Base-by-base conservation (phyloP, 2,888 invertebrate species). In the Phanerotoma sp. region DNA sequence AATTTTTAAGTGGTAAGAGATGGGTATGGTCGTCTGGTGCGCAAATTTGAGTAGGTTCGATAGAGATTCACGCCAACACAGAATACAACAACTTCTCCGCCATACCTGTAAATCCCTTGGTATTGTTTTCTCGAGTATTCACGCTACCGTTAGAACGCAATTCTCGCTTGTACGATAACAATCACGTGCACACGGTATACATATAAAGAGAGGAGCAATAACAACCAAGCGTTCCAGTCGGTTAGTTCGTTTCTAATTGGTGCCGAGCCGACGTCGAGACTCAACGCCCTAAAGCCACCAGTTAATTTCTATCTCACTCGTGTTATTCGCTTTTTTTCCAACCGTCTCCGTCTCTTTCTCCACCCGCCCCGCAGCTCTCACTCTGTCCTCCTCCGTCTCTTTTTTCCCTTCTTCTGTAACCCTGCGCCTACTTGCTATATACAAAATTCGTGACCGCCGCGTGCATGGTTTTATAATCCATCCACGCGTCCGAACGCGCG, bases 211-310 rank as follows among this genome's bases (percentile, higher is more conserved):
- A 15, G 42, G 21, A 45, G 41, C 44, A 61, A 59, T 64, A 63
- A 62, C 62, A 61, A 56, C 56, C 58, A 56, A 60, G 62, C 59
- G 63, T 62, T 64, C 58, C 63, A 62, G 56, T 64, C 60, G 60
- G 62, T 62, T 60, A 62, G 61, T 61, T 62, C 61, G 57, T 54
- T 62, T 64, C 62, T 65, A 65, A 65, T 65, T 64, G 65, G 59
- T 58, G 57, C 45, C 30, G 35, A 60, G 57, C 52, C 55, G 58
- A 57, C 55, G 54, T 35, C 47, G 47, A 47, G 37, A 20, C 21
- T 25, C 47, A 18, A 46, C 46, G 18, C 44, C 54, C 28, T 30
- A 45, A 37, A 28, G 53, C 45, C 52, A 37, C 15, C 41, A 40
- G 41, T 28, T 30, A 16, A 41, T 35, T 38, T 25, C 37, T 33